A percentile compares a stretch with the other conserved stretches of the same genome.
These are phyloP conservation scores for Trogon surrucura DNA, from an alignment of 2,113 vertebrate species.

Conservation along the genomic window DNA sequence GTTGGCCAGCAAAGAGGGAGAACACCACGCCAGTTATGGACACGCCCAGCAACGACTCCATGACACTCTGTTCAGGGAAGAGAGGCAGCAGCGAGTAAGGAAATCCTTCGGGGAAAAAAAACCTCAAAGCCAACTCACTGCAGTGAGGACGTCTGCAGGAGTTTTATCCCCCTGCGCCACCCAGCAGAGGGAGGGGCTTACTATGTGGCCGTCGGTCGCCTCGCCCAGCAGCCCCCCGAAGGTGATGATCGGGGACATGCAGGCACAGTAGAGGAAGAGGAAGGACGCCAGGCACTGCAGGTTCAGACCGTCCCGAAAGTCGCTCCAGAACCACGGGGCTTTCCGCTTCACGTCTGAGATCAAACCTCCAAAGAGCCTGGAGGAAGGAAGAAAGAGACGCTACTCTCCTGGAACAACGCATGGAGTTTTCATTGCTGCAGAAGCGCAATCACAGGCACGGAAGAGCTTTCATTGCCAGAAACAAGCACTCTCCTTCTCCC, in stretches of 20 bases:
- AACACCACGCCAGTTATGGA: slow-evolving; percentile 92
- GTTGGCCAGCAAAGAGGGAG: slow-evolving; percentile 73
- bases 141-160: not conserved
- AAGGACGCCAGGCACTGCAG: slow-evolving; percentile 96
- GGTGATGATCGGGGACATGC: slow-evolving; percentile 97
- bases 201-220: slow-evolving; percentile 84
- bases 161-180: fast-evolving
- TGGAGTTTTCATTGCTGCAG: too few relatives aligned
- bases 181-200: not conserved
- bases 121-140: not conserved
- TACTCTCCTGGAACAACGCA: too few relatives aligned
- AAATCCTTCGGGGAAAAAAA: fast-evolving
- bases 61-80: slow-evolving; percentile 71
- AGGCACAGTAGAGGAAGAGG: slow-evolving; percentile 97
- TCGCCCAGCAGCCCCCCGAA: slow-evolving; percentile 95
- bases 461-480: not conserved
- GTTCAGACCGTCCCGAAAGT: slow-evolving; percentile 87
- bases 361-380: slow-evolving; percentile 38
- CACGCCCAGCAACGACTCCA: slow-evolving; percentile 77
- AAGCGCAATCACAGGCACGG: too few relatives aligned
- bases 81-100: not conserved
- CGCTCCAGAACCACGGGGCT: slow-evolving; percentile 90
- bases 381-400: not conserved
- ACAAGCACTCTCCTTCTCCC: too few relatives aligned
- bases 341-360: slow-evolving; percentile 92